phyloP scores from a whole-genome alignment of 2,888 invertebrate genomes.

The Lycaena phlaeas region DNA sequence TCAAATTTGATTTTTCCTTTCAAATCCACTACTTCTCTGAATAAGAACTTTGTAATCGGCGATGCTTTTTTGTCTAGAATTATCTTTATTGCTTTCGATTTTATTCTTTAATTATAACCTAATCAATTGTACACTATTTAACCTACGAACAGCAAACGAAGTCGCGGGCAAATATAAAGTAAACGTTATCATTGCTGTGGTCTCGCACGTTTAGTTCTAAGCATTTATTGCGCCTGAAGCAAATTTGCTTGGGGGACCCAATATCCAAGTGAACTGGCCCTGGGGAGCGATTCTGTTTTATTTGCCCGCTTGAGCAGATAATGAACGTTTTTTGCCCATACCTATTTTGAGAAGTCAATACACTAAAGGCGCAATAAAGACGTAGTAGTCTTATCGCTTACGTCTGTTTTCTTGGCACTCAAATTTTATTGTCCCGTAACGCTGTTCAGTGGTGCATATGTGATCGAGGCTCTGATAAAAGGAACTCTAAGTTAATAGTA shows the following conservation, averaged over 20 bases:
- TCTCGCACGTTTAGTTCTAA: constrained; percentile 49
- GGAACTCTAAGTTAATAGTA: constrained; percentile 19
- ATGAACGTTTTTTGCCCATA: constrained; percentile 60
- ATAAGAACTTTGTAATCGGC: too few species aligned
- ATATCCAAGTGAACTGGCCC: constrained; percentile 59
- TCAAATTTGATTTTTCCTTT: too few species aligned
- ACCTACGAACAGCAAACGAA: too few species aligned
- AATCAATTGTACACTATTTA: too few species aligned
- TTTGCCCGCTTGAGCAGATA: constrained; percentile 55
- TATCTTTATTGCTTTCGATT: too few species aligned
- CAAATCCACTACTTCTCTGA: too few species aligned
- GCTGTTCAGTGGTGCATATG: constrained; percentile 35
- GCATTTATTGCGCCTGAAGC: constrained; percentile 64
- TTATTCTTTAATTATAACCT: too few species aligned
- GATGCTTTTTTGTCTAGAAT: too few species aligned
- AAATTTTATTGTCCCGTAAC: constrained; percentile 40
- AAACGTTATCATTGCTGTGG: constrained; percentile 40
- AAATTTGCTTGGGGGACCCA: constrained; percentile 68
- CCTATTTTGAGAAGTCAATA: constrained; percentile 50
- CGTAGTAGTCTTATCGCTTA: constrained; percentile 30
- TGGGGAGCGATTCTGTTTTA: constrained; percentile 62
- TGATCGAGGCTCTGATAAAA: constrained; percentile 21
- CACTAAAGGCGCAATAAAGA: constrained; percentile 54
- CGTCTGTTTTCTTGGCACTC: constrained; percentile 29
- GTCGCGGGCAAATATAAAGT: constrained; percentile 22